Evolutionary conservation across 2,888 invertebrate species (phyloP), one percentile per base, ranked within the genome.

Genomic region (Philereme vetulata): DNA sequence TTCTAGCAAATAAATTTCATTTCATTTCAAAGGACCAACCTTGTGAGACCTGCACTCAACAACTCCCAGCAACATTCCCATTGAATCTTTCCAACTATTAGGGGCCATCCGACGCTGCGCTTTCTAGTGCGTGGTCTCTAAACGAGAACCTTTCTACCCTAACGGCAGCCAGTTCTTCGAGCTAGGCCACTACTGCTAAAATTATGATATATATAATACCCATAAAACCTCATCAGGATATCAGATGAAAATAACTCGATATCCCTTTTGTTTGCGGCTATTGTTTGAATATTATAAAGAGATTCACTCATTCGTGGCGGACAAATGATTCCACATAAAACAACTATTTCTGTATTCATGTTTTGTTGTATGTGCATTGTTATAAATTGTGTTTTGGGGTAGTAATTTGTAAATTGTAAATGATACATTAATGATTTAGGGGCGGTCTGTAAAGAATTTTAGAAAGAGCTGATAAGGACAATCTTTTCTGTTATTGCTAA

Each of bases 241-340:
- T 38, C 48, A 36, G 1, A 7, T 36, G 47, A 3, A 34, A 47
- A 47, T 47, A 36, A 36, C 7, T 3, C 11, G 48, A 36, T 49
- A 11, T 49, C 48, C 10, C 34, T 34, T 47, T 47, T 11, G 34
- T 47, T 10, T 35, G 10, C n/a, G n/a, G 46, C 48, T 48, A 55
- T 55, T 55, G 54, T 55, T 55, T n/a, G 42, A 48, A 38, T 43
- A 42, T 40, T 35, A 54, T 54, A 48, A 47, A 48, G 42, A 55
- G 33, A 33, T 9, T 46, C 46, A 10, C 6, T 53, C 46, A 47
- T 32, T 38, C 55, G 55, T 11, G 7, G 34, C 21, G 48, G 45
- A 47, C 47, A 8, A 48, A 11, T 42, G 48, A 48, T 43, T 55
- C 35, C 8, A 38, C 9, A 47, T 47, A 48, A 48, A 54, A 54